Evolutionary conservation across 92 coral and sea anemone genomes (phyloP), one percentile per base, ranked within the genome.

Genomic region (Micromussa lordhowensis): DNA sequence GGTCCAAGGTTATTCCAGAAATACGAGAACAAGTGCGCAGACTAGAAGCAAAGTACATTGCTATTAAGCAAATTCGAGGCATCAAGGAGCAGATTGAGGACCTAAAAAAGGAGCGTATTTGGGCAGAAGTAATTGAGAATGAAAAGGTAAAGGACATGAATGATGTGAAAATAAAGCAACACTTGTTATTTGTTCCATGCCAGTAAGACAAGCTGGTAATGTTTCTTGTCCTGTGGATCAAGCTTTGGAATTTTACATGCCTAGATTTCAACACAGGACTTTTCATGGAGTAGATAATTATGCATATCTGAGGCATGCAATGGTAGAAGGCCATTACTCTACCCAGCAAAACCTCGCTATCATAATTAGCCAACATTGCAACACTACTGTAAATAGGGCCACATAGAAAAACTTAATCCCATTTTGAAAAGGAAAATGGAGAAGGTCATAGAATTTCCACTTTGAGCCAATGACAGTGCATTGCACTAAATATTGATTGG

Each of bases 61-160:
- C 80, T 26, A 19, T 83, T 3, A 66, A 58, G 44, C 92, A 89
- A 85, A 54, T 89, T 24, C 73, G 75, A 66, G 88, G 84, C 38
- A 28, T 89, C 26, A 89, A 79, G 3, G 92, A 84, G 22, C 75
- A 83, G 71, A 75, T 84, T 19, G 84, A 89, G 18, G 68, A 89
- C 24, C 40, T 89, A 3, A 89, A 89, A 76, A 68, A 26, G 40
- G 78, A 89, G 29, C 82, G 76, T 66, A 79, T 78, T 18, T 89
- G 92, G 92, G 92, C 92, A 6, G 68, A 82, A 53, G 92, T 89
- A 2, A 83, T 83, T 34, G 89, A 83, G 70, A 68, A 84, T 35
- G 92, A 89, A 36, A 74, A 74, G 92, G 92, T 89, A 58, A 48
- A 26, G 14, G 24, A 22, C 68, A 61, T 61, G 29, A 0, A 44